Evolutionary conservation across 2,888 invertebrate genomes (phyloP), one percentile per base, ranked within the genome.

Genomic region (Leptopilina myrica): DNA sequence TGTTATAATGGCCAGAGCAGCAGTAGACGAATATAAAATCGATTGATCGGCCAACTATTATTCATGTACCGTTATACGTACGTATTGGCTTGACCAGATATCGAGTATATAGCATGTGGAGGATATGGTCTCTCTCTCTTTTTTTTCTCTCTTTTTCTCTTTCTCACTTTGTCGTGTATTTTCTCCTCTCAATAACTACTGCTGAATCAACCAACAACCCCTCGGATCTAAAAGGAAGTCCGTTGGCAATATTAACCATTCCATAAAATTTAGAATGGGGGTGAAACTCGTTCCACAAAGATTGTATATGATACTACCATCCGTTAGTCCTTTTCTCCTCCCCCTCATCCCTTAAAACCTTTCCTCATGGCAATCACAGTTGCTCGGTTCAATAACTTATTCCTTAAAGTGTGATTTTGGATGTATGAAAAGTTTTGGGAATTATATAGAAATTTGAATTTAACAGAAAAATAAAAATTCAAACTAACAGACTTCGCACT

Each of bases 261-360:
- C 15, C 53, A 12, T 14, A 53, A 69, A 73, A 73, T 73, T 73
- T 73, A n/a, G 53, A 73, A 73, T 53, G 15, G 69, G 69, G 69
- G 69, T 53, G 53, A 53, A 73, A 73, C 69, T 73, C 53, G 3
- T 73, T 9, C 33, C 53, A 73, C 69, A 73, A 73, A 73, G 20
- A 26, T 33, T 53, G 53, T 33, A 69, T 33, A 69, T 53, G n/a
- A 53, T 56, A 73, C 53, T 69, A n/a, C 11, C 2, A 11, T 11
- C 49, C 9, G 49, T 49, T 49, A 49, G 11, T 11, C 49, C 49
- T 8, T 33, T 5, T 33, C 33, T 33, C 33, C 43, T 43, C 43
- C 43, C 14, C 33, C 14, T 0, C 40, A 65, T 11, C 12, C 67
- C 67, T 49, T 12, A 49, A 33, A 49, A 49, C 49, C 49, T 49